Evolutionary conservation across 2,113 vertebrate genomes (phyloP), one percentile per base, ranked within the genome.

Genomic region (Cathartes aura): DNA sequence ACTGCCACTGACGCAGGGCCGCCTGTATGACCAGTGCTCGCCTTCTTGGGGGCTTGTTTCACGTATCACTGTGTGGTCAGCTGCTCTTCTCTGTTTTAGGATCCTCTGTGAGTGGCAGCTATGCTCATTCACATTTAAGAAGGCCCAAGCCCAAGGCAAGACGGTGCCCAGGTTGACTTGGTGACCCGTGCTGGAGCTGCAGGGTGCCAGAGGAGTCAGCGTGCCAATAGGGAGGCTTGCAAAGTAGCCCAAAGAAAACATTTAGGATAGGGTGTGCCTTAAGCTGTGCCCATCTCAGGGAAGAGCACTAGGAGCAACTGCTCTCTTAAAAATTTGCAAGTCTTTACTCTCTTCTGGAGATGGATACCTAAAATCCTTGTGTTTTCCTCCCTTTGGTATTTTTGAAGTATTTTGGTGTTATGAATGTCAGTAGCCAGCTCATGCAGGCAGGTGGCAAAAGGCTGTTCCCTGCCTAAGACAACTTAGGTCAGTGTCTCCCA

Each of bases 1-100:
- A 19, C 21, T 0, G 0, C 36, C 43, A 32, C 6, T 14, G 66
- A 15, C 0, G 3, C 9, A 71, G 40, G 43, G 40, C 27, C 55
- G 32, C 12, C 50, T 12, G 0, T 71, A 43, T 22, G 43, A 76
- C 32, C 43, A 82, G 22, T 2, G 9, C 15, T 50, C 0, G 4
- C 52, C 9, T 60, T 59, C 50, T 17, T 0, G 1, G n/a, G 52
- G 32, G 7, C 30, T 86, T 53, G 32, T 60, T 89, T 76, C 62
- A 43, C 0, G 0, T 45, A 0, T 60, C 30, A 10, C n/a, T 45
- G 3, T 9, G 55, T n/a, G 22, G 4, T 73, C 36, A 78, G 72
- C 67, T 94, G 64, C 67, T 74, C 5, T 78, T n/a, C 50, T 62
- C 16, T 80, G 3, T 73, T 93, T 66, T n/a, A 66, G 55, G 29